Base-by-base conservation (phyloP, 2,888 invertebrate species). In the Drosophila differens region DNA sequence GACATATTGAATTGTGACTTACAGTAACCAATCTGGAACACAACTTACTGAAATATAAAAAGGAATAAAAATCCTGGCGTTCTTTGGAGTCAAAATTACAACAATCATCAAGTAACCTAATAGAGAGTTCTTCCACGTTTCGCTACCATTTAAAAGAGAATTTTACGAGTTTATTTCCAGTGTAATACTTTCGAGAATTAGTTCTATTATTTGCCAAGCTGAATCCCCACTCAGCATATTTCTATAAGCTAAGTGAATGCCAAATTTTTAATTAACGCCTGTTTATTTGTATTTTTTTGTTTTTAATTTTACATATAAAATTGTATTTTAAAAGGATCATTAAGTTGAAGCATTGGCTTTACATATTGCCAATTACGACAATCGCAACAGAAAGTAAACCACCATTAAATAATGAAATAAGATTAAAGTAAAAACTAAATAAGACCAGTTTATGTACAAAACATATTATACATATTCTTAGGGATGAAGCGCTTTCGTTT, bases 371-470 rank as follows among this genome's bases (percentile, higher is more conserved):
- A 71, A 70, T 63, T 53, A 49, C 33, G 51, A 61, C 47, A 67
- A 59, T 64, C 47, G 35, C 57, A 66, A 57, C 28, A 66, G 41
- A 70, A 74, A 68, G 57, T 76, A 71, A 76, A 41, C 69, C 79
- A 81, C 63, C 76, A 69, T 63, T 66, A 58, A 76, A 79, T 65
- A 80, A 53, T 66, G 52, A 71, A 66, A 66, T 63, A 64, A 79
- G 39, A 72, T 69, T 69, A 72, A 63, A 62, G 49, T 79, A 80
- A 70, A 70, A 79, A 80, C 76, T 79, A 79, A 79, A 80, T 70
- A 78, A 80, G 76, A 80, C 67, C 67, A 65, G 74, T 74, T 79
- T 70, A 59, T 72, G 60, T 72, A 79, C 71, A 79, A 72, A 70
- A 71, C 47, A 69, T 60, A 77, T 39, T 60, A 77, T 39, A 70